Base-by-base conservation (phyloP, 2,888 invertebrate genomes). In the Chymomyza caudatula region DNA sequence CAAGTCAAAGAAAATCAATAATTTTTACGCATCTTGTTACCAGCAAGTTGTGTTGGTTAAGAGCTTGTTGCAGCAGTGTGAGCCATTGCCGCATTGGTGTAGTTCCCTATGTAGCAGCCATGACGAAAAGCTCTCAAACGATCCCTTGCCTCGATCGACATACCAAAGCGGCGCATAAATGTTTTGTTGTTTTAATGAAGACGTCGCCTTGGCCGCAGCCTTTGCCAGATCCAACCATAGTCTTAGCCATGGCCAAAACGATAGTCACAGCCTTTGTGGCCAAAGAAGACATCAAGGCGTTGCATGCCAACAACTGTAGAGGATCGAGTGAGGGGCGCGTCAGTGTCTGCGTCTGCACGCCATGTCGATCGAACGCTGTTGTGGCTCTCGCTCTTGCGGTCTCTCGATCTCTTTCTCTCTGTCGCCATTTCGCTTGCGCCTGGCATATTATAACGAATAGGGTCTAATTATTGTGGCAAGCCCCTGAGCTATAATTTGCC, bases 401-500 rank as follows among this genome's bases (percentile, higher is more conserved):
- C 49, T 49, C 55, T 56, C 65, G n/a, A 42, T 63, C 58, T 47
- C 71, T 60, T 51, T 52, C 47, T 52, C 52, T 42, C 42, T 8
- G 3, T 8, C 62, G 49, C 43, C 44, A 25, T 58, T 13, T 44
- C 22, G 23, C 37, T 11, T n/a, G 13, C 29, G 43, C 58, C 58
- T 83, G 84, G 29, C 82, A 84, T 82, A 82, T 86, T 82, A 86
- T 86, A 84, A 86, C 85, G 87, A 88, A 87, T 85, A 86, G 86
- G 88, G 87, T 87, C 88, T 88, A 88, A 88, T 88, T 88, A 88
- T 88, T 88, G 85, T 88, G 88, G 87, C 88, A 89, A 89, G 88
- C 88, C 89, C 86, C 88, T 87, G 84, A 85, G 89, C 87, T 89
- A 89, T 90, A 90, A 89, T 90, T 90, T 89, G 88, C 88, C 89